phyloP scores from a whole-genome alignment of 2,113 vertebrate genomes.

The Phylloscopus trochilus region DNA sequence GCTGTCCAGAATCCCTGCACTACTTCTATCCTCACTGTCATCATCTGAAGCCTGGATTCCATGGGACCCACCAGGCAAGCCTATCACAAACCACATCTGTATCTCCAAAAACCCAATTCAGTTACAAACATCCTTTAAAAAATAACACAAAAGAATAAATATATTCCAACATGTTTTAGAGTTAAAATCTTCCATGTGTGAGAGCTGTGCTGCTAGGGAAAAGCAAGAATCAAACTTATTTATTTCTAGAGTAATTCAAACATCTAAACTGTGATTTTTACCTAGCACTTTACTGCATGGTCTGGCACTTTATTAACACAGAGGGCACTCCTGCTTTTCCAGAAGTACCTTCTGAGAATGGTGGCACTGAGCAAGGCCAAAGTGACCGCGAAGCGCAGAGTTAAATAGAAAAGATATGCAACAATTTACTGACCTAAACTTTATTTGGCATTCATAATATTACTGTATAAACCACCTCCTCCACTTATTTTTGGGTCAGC shows the following conservation, averaged over 20 bases:
- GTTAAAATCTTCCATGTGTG: background rate
- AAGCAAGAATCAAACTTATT: background rate
- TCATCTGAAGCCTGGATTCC: background rate
- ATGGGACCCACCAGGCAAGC: background rate
- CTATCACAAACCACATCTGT: background rate
- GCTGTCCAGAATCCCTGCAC: background rate
- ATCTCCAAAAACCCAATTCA: background rate
- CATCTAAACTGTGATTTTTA: background rate
- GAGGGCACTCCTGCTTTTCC: background rate
- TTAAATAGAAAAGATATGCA: background rate
- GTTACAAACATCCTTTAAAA: background rate
- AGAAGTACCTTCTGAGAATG: background rate
- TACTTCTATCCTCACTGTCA: background rate
- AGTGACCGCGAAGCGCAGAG: background rate
- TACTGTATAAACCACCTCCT: background rate
- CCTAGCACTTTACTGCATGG: background rate
- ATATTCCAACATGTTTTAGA: background rate
- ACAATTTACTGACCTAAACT: background rate
- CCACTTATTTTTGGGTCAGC: background rate
- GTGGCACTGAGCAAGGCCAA: background rate
- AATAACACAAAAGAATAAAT: background rate
- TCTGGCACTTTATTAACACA: background rate
- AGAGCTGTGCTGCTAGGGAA: background rate
- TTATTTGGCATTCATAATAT: background rate
- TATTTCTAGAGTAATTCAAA: background rate